phyloP scores from a whole-genome alignment of 2,113 vertebrate genomes.

The Cyrtonyx montezumae region DNA sequence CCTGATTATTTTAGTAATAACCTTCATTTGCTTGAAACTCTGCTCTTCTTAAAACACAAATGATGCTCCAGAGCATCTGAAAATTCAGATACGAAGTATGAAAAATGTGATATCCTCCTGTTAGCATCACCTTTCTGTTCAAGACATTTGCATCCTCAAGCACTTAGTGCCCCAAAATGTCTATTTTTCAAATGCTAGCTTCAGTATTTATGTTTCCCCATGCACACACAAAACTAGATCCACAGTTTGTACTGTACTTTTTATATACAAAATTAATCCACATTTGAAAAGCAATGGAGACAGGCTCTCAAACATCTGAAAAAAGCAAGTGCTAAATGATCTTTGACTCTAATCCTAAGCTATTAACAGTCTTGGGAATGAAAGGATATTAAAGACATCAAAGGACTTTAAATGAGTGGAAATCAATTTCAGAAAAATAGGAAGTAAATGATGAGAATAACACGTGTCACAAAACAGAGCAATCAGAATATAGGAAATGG shows the following conservation, averaged over 20 bases:
- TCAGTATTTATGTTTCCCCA: neutral
- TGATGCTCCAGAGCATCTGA: neutral
- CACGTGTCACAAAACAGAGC: neutral
- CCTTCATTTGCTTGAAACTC: neutral
- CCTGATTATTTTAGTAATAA: neutral
- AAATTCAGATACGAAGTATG: neutral
- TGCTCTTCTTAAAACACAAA: neutral
- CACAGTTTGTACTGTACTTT: neutral
- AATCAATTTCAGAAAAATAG: conserved; percentile 41
- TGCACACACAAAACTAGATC: neutral
- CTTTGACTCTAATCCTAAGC: neutral
- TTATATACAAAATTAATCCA: neutral
- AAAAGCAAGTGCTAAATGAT: conserved; percentile 28
- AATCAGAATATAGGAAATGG: conserved; percentile 20
- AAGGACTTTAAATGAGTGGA: neutral
- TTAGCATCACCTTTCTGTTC: neutral
- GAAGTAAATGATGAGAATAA: conserved; percentile 46
- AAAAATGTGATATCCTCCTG: neutral
- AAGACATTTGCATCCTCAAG: neutral
- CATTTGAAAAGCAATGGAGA: neutral
- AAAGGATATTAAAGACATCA: neutral
- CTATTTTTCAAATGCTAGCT: neutral
- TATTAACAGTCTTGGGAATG: neutral
- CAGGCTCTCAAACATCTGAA: neutral
- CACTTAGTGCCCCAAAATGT: neutral